Base-by-base conservation (phyloP, 2,888 invertebrate species). In the Caenorhabditis plicata region DNA sequence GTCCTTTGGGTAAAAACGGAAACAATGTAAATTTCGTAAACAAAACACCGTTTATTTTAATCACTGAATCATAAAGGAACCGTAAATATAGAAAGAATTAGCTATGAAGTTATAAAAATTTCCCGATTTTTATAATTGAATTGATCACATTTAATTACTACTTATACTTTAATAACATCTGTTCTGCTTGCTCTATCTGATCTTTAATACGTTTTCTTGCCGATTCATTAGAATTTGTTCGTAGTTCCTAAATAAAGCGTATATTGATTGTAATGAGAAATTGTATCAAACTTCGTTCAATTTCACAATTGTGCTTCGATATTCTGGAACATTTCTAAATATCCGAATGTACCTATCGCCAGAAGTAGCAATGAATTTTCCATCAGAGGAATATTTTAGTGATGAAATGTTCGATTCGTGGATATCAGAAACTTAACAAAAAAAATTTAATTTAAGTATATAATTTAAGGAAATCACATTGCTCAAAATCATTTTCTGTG, bases 361-460 rank as follows among this genome's bases (percentile, higher is more conserved):
- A 36, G 64, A 58, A 8, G 66, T 65, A 4, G 64, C 62, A 32
- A 71, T 52, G 78, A 87, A 88, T 78, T 88, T 88, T 20, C 89
- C 88, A 58, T 87, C 85, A 3, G 88, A 85, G 80, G 91, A 90
- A 81, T 91, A 92, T 61, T 85, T 82, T 73, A 92, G 82, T 57
- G 86, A 84, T 42, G 86, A 86, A 68, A 91, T 87, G 26, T 85
- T 81, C 65, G 87, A 90, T 65, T 81, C 61, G 68, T 84, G 83
- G 22, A 90, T 22, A 85, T 86, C 68, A 86, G 86, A 74, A 88
- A 88, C 55, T 87, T 83, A 52, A 54, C 49, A 42, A 26, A 5
- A 8, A 13, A 31, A 20, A 11, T 29, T 33, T 27, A 41, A 23
- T 9, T 4, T 4, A 39, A 4, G 9, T 5, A 22, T n/a, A 22